Percentiles rank a stretch among this genome's conserved stretches.
Evolutionary conservation across 2,888 invertebrate genomes (phyloP).

Genomic region (Acanthosepion lycidas): DNA sequence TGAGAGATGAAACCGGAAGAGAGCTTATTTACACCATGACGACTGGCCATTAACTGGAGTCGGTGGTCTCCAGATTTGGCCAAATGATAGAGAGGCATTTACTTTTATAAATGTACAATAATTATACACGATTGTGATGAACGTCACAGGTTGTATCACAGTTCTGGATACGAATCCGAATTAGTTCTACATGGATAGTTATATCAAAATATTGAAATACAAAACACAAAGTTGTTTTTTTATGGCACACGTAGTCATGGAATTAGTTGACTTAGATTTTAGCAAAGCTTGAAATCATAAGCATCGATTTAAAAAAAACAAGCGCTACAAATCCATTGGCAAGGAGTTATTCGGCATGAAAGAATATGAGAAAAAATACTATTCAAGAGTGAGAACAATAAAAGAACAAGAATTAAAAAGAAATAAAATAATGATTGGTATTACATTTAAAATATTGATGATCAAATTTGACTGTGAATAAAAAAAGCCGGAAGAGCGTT

Average conservation of each 20-base stretch:
- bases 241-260: background rate
- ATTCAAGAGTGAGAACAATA: no score
- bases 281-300: no score
- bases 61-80: background rate
- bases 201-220: background rate
- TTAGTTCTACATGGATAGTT: background rate
- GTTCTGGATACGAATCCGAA: background rate
- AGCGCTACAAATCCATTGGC: no score
- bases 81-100: background rate
- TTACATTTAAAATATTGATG: no score
- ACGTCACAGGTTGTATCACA: background rate
- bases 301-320: no score
- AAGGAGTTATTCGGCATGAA: no score
- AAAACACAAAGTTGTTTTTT: background rate
- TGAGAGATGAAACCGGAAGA: background rate
- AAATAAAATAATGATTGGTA: no score
- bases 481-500: no score
- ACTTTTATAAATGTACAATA: background rate
- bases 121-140: background rate
- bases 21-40: background rate
- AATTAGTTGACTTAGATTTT: no score
- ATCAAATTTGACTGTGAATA: no score
- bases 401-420: no score
- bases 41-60: background rate
- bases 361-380: no score